phyloP scores from a whole-genome alignment of 2,888 invertebrate species.

The Aradus depressus region DNA sequence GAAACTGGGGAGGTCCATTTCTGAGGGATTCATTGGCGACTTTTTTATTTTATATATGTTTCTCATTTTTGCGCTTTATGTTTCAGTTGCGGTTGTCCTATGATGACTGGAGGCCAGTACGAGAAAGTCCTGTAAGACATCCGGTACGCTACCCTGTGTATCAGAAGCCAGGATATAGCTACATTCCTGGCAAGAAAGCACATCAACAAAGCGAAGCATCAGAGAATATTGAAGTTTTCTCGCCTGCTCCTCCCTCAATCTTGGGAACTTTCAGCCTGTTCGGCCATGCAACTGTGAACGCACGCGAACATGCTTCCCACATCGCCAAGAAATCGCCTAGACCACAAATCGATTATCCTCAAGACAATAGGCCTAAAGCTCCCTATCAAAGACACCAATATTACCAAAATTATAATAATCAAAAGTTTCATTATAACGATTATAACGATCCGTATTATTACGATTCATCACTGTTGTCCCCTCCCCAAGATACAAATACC shows the following conservation, averaged over 20 bases:
- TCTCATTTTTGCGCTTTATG: too few species aligned
- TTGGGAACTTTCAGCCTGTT: conserved; percentile 49
- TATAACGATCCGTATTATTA: conserved; percentile 21
- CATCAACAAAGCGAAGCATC: conserved; percentile 20
- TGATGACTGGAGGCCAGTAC: conserved; percentile 24
- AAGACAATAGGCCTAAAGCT: conserved; percentile 14
- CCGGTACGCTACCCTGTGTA: conserved; percentile 21
- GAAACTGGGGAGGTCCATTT: too few species aligned
- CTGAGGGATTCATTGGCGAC: too few species aligned
- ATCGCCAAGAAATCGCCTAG: conserved; percentile 40
- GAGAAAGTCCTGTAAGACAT: conserved; percentile 11
- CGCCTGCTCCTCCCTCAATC: conserved; percentile 32
- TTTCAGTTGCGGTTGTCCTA: conserved; percentile 17
- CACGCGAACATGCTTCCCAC: conserved; percentile 41
- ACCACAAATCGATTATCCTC: conserved; percentile 4
- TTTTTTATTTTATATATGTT: too few species aligned
- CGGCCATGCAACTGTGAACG: conserved; percentile 46
- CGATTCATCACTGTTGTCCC: conserved; percentile 26
- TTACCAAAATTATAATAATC: conserved; percentile 30
- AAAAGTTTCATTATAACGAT: conserved; percentile 25
- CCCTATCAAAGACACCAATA: conserved; percentile 34
- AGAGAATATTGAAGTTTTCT: conserved; percentile 29
- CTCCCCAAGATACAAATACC: conserved; percentile 19
- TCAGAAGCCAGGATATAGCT: conserved; percentile 19
- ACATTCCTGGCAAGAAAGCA: conserved; percentile 16